Evolutionary conservation across 2,113 vertebrate genomes (phyloP), one percentile per base, ranked within the genome.

Genomic region (Numida meleagris): DNA sequence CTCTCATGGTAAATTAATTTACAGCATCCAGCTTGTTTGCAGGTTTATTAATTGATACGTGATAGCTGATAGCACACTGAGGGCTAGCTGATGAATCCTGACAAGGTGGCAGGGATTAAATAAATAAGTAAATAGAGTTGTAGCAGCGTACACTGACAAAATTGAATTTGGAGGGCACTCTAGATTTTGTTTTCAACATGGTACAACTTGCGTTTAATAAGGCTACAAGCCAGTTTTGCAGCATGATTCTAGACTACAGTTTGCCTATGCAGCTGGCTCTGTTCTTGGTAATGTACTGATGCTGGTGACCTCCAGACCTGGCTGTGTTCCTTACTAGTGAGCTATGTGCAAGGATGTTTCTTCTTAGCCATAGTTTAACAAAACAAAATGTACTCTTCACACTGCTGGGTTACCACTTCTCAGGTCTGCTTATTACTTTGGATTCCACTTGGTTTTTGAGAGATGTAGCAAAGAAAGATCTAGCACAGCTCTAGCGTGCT

Each of bases 141-240:
- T 68, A 68, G 67, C 46, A 81, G 66, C 20, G 25, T 27, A 12
- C 71, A 25, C 51, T 48, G 51, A 23, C 78, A 90, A 86, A 88
- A 72, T 70, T n/a, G 53, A 61, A 74, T 79, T 88, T 86, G 36
- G 38, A 87, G 82, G 76, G 42, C 67, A 51, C n/a, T 23, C 38
- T 82, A 82, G 34, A 66, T 87, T 82, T 83, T 87, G 51, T 78
- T 81, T 86, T 78, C 67, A 57, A n/a, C 31, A 66, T 42, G n/a
- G 65, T 92, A 94, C 82, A 84, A 92, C 58, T 95, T 86, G 45
- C 25, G 46, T 96, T 90, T 93, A 81, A 74, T 95, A 45, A 80
- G 53, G 7, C 50, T 55, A 42, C 29, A 53, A 62, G 57, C 40
- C 50, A 18, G 7, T 84, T 88, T 77, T 50, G 16, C 38, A 78